Conservation (phyloP, 2,797 vertebrate species). For the Intellagama lesueurii region DNA sequence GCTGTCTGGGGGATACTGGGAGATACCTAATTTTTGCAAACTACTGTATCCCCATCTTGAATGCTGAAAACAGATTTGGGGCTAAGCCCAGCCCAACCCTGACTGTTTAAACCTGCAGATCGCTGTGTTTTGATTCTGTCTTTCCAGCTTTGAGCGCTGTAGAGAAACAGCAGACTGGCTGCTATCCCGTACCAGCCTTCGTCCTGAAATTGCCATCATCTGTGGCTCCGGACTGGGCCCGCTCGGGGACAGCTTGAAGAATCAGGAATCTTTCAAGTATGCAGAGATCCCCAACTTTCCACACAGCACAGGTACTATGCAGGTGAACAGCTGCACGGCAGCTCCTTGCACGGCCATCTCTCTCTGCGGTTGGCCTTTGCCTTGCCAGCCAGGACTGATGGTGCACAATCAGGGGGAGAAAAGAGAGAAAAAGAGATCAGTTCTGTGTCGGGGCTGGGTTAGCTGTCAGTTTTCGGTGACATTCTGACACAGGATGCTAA, state of each 20-base stretch:
- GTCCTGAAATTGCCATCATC: constrained; percentile 86
- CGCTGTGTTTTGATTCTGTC: neutral
- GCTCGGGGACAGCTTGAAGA: constrained; percentile 81
- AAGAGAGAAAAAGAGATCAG: neutral
- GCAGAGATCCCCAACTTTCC: constrained; percentile 85
- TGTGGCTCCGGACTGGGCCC: constrained; percentile 85
- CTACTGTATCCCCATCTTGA: no score
- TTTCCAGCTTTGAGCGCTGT: constrained; percentile 81
- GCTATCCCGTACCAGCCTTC: constrained; percentile 78
- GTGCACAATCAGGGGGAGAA: neutral
- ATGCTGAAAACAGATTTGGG: neutral
- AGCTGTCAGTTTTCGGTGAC: neutral
- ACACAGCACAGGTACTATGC: constrained; percentile 79
- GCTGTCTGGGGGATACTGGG: no score
- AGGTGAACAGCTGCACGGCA: no score
- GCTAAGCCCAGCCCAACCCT: neutral
- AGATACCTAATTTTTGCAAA: no score
- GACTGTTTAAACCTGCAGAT: neutral
- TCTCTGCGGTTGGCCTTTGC: neutral
- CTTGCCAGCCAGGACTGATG: neutral
- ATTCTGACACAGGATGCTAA: neutral
- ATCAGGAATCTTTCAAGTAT: constrained; percentile 81
- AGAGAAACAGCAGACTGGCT: constrained; percentile 85
- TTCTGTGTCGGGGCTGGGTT: no score
- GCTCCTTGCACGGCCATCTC: no score